phyloP scores from a whole-genome alignment of 2,797 vertebrate species.

The Anguilla pacifica region DNA sequence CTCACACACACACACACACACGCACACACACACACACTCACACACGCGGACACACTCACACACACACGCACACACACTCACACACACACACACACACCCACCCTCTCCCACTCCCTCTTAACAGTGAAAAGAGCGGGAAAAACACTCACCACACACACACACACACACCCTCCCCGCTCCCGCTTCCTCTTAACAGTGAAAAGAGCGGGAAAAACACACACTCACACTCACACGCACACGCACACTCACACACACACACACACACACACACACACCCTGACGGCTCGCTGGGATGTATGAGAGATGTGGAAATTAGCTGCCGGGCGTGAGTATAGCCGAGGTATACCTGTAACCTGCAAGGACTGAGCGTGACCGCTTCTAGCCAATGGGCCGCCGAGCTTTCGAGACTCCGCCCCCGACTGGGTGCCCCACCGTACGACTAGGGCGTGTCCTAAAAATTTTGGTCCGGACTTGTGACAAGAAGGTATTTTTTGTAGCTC shows the following conservation, averaged over 20 bases:
- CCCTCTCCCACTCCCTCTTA: conserved; percentile 77
- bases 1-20: too few species aligned
- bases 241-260: too few species aligned
- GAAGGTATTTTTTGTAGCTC: too few species aligned
- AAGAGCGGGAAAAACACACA: conserved; percentile 56
- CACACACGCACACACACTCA: too few species aligned
- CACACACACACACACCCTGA: conserved; percentile 61
- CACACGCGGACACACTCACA: too few species aligned
- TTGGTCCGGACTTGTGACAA: not conserved
- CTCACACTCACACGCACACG: too few species aligned
- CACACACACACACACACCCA: conserved; percentile 34
- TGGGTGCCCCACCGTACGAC: not conserved
- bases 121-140: conserved; percentile 68
- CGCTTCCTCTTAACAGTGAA: conserved; percentile 78
- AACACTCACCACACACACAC: too few species aligned
- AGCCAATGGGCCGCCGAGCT: not conserved
- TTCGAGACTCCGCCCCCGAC: not conserved
- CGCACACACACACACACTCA: too few species aligned
- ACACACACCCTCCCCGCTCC: conserved; percentile 70
- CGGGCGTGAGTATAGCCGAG: conserved; percentile 26
- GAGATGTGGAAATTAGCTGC: conserved; percentile 80
- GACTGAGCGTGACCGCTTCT: not conserved
- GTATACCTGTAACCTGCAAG: not conserved
- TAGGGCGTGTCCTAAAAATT: not conserved
- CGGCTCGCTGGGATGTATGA: conserved; percentile 71